Evolutionary conservation across 1,140 invertebrate species (phyloP).

Genomic region (Scaptomyza graminum): DNA sequence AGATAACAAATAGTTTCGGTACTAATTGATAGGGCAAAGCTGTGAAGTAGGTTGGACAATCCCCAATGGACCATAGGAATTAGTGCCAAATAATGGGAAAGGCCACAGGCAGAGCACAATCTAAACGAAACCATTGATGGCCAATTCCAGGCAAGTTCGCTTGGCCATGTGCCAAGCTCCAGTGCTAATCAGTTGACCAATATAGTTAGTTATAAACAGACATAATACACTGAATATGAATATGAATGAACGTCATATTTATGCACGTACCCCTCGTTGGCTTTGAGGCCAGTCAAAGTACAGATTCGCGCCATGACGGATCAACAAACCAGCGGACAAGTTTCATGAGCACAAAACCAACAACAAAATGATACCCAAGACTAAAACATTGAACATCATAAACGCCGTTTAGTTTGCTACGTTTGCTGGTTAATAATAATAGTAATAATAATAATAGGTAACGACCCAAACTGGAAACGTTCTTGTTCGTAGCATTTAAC

Average conservation of each 20-base stretch:
- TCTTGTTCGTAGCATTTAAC: constrained; percentile 52
- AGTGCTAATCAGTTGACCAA: constrained; percentile 68
- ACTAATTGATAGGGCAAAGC: constrained; percentile 42
- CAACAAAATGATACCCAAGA: constrained; percentile 6
- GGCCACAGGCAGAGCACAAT: constrained; percentile 7
- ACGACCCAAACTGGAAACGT: constrained; percentile 55
- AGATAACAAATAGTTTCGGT: constrained; percentile 2
- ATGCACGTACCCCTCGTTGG: constrained; percentile 8
- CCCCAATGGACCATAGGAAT: constrained; percentile 24
- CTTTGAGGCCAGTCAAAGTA: constrained; percentile 40
- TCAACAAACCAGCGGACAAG: constrained; percentile 43
- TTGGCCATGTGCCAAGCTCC: constrained; percentile 39
- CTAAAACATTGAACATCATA: constrained; percentile 25
- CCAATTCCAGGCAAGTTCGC: constrained; percentile 28
- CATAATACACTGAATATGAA: neutral
- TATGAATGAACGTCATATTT: constrained; percentile 35
- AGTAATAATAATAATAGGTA: constrained; percentile 55
- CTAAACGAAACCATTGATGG: constrained; percentile 28
- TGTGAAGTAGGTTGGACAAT: constrained; percentile 31
- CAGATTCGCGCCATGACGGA: constrained; percentile 29
- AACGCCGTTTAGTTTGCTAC: constrained; percentile 30
- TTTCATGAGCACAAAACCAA: neutral
- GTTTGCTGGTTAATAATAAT: too few relatives aligned
- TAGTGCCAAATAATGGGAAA: constrained; percentile 20
- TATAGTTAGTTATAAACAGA: constrained; percentile 47